Percentiles rank a stretch among this genome's conserved stretches.
These are phyloP conservation scores for Erythrolamprus reginae DNA, from an alignment of 2,113 vertebrate genomes.

Conservation along the genomic window DNA sequence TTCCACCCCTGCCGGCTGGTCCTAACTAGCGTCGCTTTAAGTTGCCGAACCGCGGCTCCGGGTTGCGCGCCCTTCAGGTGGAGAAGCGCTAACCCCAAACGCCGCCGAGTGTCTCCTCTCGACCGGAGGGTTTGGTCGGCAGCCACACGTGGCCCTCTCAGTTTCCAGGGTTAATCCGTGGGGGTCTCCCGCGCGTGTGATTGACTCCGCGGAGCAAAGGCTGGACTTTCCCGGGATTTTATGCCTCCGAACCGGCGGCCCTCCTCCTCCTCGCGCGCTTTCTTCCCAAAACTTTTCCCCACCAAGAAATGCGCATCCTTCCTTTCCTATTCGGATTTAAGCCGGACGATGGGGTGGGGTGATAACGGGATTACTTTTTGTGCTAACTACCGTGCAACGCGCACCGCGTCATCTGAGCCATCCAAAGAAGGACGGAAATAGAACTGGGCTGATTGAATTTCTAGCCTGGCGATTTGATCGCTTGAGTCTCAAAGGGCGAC, in stretches of 20 bases:
- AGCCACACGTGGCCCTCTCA: background rate
- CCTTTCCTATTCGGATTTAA: background rate
- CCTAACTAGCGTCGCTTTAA: background rate
- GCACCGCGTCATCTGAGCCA: background rate
- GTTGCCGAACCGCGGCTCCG: background rate
- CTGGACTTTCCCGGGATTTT: background rate
- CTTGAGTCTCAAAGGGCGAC: background rate
- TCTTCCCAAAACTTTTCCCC: background rate
- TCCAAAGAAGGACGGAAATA: slow-evolving; percentile 27
- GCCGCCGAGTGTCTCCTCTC: background rate
- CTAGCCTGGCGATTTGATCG: background rate
- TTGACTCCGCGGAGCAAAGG: background rate
- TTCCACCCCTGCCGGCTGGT: background rate
- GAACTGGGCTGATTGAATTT: background rate
- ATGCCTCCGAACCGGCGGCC: background rate
- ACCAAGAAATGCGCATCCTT: background rate
- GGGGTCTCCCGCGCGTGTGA: background rate
- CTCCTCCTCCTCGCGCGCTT: too few relatives aligned
- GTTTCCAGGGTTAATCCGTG: background rate
- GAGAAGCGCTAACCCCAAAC: background rate
- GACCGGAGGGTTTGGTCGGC: background rate
- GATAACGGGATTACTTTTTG: background rate
- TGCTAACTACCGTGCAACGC: background rate
- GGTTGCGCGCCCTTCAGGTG: background rate
- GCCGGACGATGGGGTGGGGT: background rate